These are phyloP conservation scores for Parnassius orleans DNA, from an alignment of 2,888 invertebrate species.

Conservation along the genomic window DNA sequence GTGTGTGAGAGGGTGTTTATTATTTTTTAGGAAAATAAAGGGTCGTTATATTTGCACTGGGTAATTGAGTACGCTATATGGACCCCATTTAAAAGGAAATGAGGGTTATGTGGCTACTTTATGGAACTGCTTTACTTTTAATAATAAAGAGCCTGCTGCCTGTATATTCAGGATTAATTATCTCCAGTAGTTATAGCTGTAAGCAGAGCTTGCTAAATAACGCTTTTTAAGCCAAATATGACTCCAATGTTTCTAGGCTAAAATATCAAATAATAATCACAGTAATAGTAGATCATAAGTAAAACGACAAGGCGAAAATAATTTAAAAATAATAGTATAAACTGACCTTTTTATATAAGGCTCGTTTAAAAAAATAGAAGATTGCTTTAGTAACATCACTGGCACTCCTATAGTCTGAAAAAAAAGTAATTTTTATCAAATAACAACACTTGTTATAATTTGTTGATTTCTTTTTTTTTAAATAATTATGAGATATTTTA, in stretches of 20 bases:
- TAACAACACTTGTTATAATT: too few relatives aligned
- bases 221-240: slow-evolving; percentile 13
- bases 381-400: too few relatives aligned
- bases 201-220: slow-evolving; percentile 29
- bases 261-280: too few relatives aligned
- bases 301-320: too few relatives aligned
- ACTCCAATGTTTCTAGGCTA: background rate
- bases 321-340: too few relatives aligned
- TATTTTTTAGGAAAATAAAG: slow-evolving; percentile 36
- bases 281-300: too few relatives aligned
- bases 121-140: slow-evolving; percentile 17
- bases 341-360: too few relatives aligned
- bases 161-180: background rate
- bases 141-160: background rate
- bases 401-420: too few relatives aligned
- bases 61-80: slow-evolving; percentile 36
- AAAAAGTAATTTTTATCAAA: too few relatives aligned
- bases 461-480: too few relatives aligned
- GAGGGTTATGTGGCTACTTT: slow-evolving; percentile 14
- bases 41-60: slow-evolving; percentile 36
- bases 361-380: too few relatives aligned
- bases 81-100: slow-evolving; percentile 26
- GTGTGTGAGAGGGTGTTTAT: slow-evolving; percentile 40
- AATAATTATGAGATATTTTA: too few relatives aligned
- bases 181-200: slow-evolving; percentile 4